Percentiles rank a stretch among this genome's conserved stretches.
phyloP scores from a whole-genome alignment of 2,113 vertebrate species.

The Osmerus eperlanus region DNA sequence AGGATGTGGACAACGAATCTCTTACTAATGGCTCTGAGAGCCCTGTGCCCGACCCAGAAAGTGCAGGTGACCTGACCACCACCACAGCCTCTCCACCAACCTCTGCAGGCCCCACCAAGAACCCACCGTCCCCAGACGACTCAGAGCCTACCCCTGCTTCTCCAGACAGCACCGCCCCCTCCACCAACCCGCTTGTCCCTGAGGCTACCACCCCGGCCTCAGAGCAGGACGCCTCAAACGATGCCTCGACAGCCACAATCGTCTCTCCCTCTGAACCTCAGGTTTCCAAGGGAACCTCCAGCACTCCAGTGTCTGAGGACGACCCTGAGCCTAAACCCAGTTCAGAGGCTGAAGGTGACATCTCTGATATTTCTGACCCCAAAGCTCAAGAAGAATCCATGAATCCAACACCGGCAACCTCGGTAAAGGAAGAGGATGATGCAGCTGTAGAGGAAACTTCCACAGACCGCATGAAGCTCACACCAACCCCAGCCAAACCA shows the following conservation, averaged over 20 bases:
- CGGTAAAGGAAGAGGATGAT: background rate
- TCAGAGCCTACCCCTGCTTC: conserved; percentile 4
- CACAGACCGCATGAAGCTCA: background rate
- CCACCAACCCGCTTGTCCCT: background rate
- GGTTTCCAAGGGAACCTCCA: conserved; percentile 10
- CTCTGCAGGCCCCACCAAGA: conserved; percentile 7
- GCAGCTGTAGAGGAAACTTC: conserved; percentile 6
- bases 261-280: background rate
- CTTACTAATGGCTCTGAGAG: background rate
- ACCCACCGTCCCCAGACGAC: conserved; percentile 9
- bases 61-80: background rate
- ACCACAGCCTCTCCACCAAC: background rate
- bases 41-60: background rate
- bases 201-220: background rate
- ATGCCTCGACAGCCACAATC: background rate
- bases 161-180: background rate
- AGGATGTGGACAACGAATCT: background rate
- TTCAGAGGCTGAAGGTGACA: background rate
- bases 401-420: background rate
- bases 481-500: conserved; percentile 16
- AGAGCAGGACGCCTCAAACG: background rate
- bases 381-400: background rate
- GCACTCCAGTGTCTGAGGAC: background rate
- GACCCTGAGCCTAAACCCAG: background rate
- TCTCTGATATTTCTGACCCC: background rate